phyloP scores from a whole-genome alignment of 2,113 vertebrate genomes.

The Tachuris rubrigastra region DNA sequence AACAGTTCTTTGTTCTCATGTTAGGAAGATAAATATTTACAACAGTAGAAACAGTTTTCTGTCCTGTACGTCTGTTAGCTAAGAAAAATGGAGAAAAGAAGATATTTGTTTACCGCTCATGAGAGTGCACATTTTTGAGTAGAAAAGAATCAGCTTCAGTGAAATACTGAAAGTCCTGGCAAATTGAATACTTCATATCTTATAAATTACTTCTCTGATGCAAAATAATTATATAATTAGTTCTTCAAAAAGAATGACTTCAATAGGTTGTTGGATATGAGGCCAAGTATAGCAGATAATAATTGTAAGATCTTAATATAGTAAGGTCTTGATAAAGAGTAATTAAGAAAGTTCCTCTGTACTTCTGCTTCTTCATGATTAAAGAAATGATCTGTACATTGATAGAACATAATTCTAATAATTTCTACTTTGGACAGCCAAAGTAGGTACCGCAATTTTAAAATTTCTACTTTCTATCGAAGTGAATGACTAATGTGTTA shows the following conservation, averaged over 20 bases:
- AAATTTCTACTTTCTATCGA: neutral
- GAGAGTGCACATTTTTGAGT: neutral
- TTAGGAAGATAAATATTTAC: neutral
- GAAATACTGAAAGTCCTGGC: neutral
- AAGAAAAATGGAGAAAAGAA: neutral
- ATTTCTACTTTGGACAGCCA: neutral
- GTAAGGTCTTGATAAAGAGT: neutral
- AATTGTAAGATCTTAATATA: conserved; percentile 8
- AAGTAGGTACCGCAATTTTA: conserved; percentile 9
- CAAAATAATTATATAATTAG: neutral
- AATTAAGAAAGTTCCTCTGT: conserved; percentile 36
- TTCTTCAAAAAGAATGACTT: neutral
- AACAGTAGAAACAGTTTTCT: neutral
- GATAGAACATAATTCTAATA: neutral
- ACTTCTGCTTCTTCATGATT: conserved; percentile 9
- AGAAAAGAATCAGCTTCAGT: neutral
- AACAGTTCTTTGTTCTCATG: neutral
- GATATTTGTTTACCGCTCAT: neutral
- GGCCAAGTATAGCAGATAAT: neutral
- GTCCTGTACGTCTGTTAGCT: neutral
- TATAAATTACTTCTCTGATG: conserved; percentile 7
- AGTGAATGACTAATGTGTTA: neutral
- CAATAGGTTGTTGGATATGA: neutral
- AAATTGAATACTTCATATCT: neutral
- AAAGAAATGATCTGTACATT: conserved; percentile 35